Base-by-base conservation (phyloP, 2,797 vertebrate species). In the Lutjanus argentimaculatus region DNA sequence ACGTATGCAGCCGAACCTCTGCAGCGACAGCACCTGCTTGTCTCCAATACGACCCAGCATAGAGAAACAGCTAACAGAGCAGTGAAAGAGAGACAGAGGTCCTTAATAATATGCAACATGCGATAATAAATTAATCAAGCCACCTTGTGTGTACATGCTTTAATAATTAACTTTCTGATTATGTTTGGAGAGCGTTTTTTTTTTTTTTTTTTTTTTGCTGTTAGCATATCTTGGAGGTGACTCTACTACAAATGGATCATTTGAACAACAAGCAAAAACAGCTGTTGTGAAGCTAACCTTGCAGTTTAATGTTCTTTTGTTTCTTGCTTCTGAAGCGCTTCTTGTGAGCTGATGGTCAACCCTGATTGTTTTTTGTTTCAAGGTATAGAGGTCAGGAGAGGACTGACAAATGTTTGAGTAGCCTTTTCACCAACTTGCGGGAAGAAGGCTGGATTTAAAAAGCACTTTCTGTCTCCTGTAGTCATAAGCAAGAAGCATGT, bases 1-100 rank as follows among this genome's bases (percentile, higher is more conserved):
- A 0, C 21, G 15, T 6, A 94, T 1, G 62, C 97, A 97, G 51
- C 95, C 95, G 2, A 7, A 86, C 80, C 49, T 91, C 90, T 93
- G 91, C 87, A 97, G 91, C 16, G 95, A 95, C 59, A 96, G 21
- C 6, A 84, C 63, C 89, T 97, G 96, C 55, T 64, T 91, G 15
- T 90, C 93, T 83, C 95, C 95, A 0, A 64, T 66, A 48, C 30
- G 87, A 9, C 96, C 96, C 63, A 96, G 19, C 30, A 88, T 16
- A 8, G 96, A 96, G 86, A 52, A 91, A 71, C 96, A 97, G 21
- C 96, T 97, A 63, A 78, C 61, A 5, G 62, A 5, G 15, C 42
- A n/a, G 63, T 5, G 19, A 21, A 42, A 16, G n/a, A 74, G 21
- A 12, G 7, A 75, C 5, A 1, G 49, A 30, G 53, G 19, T 8